A percentile compares a stretch with the other conserved stretches of the same genome.
These are phyloP conservation scores for Brachionus angularis DNA, from an alignment of 1,140 invertebrate species.

Conservation along the genomic window DNA sequence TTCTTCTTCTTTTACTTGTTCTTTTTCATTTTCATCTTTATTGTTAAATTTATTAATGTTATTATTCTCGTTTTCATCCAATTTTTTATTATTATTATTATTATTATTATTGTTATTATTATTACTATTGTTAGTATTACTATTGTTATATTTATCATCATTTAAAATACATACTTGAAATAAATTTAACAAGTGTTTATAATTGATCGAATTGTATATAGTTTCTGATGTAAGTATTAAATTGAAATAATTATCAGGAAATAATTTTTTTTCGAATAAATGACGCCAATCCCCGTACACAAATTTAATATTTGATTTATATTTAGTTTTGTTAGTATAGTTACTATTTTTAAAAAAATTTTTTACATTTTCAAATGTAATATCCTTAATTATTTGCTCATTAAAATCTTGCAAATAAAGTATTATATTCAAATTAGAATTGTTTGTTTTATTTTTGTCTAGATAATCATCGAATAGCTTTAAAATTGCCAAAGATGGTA, in stretches of 20 bases:
- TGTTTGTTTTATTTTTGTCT: no score
- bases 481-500: not conserved
- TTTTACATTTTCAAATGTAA: conserved; percentile 28
- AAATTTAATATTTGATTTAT: not conserved
- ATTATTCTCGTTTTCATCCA: conserved; percentile 18
- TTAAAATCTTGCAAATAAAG: conserved; percentile 41
- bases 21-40: no score
- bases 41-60: no score
- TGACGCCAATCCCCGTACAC: conserved; percentile 32
- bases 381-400: conserved; percentile 10
- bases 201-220: conserved; percentile 36
- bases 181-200: conserved; percentile 36
- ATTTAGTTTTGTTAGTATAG: not conserved
- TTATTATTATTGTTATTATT: no score
- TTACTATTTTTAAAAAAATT: not conserved
- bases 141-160: no score
- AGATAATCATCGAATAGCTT: not conserved
- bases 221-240: conserved; percentile 37
- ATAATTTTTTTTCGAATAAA: not conserved
- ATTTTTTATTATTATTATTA: not conserved
- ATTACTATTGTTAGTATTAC: no score
- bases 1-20: no score
- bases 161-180: conserved; percentile 27
- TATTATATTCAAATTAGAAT: not conserved
- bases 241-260: conserved; percentile 22